phyloP scores from a whole-genome alignment of 2,888 invertebrate genomes.

The Drosophila nigritarsus region DNA sequence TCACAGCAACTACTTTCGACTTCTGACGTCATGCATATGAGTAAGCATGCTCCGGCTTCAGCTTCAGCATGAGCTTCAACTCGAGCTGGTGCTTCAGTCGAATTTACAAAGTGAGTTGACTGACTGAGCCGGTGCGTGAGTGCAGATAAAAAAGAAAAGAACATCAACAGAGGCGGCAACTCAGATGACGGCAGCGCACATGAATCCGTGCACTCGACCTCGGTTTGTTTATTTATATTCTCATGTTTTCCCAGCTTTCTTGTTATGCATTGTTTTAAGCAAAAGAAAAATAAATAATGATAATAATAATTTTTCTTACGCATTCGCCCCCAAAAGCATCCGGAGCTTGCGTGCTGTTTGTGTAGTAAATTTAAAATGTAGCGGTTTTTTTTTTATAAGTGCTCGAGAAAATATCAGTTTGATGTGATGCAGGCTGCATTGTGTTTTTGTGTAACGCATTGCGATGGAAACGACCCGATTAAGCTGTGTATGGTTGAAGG shows the following conservation, averaged over 20 bases:
- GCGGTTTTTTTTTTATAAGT: conserved; percentile 56
- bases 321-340: conserved; percentile 27
- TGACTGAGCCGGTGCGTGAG: conserved; percentile 46
- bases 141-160: conserved; percentile 12
- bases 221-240: conserved; percentile 81
- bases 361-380: conserved; percentile 78
- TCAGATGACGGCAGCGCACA: conserved; percentile 31
- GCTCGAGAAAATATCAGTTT: conserved; percentile 55
- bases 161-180: conserved; percentile 16
- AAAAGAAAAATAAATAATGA: conserved; percentile 26
- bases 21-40: conserved; percentile 80
- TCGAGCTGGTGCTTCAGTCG: conserved; percentile 44
- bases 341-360: conserved; percentile 61
- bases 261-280: conserved; percentile 60
- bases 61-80: background rate
- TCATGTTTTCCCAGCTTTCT: conserved; percentile 42
- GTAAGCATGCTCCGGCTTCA: conserved; percentile 19
- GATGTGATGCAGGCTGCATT: conserved; percentile 25
- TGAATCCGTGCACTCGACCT: conserved; percentile 75
- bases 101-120: conserved; percentile 79
- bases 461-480: conserved; percentile 9
- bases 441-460: conserved; percentile 14
- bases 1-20: conserved; percentile 45
- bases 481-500: conserved; percentile 20
- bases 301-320: conserved; percentile 53